Percentiles rank a stretch among this genome's conserved stretches.
Conservation (phyloP, 2,888 invertebrate genomes). For the Cosmia trapezina region DNA sequence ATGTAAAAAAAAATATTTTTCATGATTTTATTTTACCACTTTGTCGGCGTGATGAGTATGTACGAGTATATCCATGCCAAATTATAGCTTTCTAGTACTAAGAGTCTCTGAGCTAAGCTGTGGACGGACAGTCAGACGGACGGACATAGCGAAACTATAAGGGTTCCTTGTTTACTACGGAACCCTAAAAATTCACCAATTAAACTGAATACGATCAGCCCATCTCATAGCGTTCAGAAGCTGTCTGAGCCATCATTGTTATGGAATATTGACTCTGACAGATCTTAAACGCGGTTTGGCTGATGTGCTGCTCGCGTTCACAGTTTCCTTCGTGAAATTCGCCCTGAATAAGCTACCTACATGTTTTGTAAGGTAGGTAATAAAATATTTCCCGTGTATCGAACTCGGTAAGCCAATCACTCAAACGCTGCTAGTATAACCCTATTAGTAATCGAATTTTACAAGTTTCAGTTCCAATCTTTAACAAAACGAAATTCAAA, state of each 20-base stretch:
- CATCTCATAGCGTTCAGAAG: background rate
- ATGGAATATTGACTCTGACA: background rate
- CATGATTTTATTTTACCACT: too few species aligned
- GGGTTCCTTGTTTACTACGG: too few species aligned
- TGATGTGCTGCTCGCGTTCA: background rate
- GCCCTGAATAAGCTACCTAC: too few species aligned
- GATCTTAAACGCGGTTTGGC: background rate
- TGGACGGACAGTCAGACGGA: too few species aligned
- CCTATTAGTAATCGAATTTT: constrained; percentile 26
- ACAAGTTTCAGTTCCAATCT: background rate
- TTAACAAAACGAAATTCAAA: constrained; percentile 40
- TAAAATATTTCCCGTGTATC: background rate
- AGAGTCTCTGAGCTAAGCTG: too few species aligned
- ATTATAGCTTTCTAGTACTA: too few species aligned
- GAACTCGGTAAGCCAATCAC: constrained; percentile 25
- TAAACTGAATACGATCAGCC: background rate
- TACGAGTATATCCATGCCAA: too few species aligned
- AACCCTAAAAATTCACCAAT: background rate
- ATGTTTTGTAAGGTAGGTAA: background rate
- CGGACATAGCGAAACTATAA: too few species aligned
- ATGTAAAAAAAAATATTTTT: too few species aligned
- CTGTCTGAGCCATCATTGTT: background rate
- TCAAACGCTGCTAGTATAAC: constrained; percentile 9
- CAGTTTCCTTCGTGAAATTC: background rate
- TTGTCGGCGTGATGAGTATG: too few species aligned